Evolutionary conservation across 2,113 vertebrate genomes (phyloP), one percentile per base, ranked within the genome.

Genomic region (Chloroceryle aenea): DNA sequence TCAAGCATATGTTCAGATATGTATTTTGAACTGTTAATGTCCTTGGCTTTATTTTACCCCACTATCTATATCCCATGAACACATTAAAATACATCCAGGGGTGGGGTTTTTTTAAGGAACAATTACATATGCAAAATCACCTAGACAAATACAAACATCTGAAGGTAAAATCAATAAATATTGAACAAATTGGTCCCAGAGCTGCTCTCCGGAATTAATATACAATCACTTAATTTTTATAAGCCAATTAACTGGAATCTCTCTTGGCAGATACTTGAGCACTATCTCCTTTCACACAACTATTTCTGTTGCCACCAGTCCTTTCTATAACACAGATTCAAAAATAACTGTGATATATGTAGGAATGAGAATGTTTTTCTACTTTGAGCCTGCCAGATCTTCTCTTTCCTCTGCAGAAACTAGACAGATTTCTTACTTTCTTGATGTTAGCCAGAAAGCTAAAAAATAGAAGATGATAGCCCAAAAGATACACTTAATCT

Each of bases 321-420:
- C 84, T 74, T 92, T 89, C 89, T 87, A 68, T 78, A 93, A 47
- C 62, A 69, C 34, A 75, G 69, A 72, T 42, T 91, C 74, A 71
- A 92, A 96, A 95, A 96, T 96, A 96, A 87, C 71, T 73, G 53
- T 85, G 85, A 87, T 96, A 36, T 74, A 96, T 73, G 88, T 66
- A 91, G 83, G 94, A 95, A 92, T 73, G 81, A 68, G 91, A 91
- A 89, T 89, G 63, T 50, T 89, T 89, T 93, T 91, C 87, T 58
- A 47, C 61, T 81, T 92, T 59, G 90, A 92, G 83, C 84, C 69
- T 95, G 90, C 55, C 90, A 97, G 86, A 88, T 95, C 85, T 81
- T 91, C 81, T 89, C 82, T 89, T 90, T 89, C 42, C 20, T 86
- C 83, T 92, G 80, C 52, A 95, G 86, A 90, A 92, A 71, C 42